Evolutionary conservation across 2,113 vertebrate genomes (phyloP).

Genomic region (Limnothrissa miodon): DNA sequence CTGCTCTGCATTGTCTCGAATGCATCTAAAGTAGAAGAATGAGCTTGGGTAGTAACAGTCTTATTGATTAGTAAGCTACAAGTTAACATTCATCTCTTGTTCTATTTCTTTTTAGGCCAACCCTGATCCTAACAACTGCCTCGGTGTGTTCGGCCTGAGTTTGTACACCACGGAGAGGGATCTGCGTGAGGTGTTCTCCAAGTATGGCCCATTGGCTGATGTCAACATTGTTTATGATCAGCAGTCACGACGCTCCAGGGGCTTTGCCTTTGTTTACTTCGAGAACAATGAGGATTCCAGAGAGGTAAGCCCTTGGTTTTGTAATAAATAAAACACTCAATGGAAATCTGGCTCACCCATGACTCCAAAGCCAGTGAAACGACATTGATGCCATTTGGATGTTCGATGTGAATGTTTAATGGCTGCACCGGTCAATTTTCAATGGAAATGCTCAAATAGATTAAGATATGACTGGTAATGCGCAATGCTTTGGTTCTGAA

Average conservation of each 20-base stretch:
- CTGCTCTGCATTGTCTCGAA: no score
- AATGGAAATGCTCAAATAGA: no score
- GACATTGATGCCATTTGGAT: no score
- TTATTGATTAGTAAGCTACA: neutral
- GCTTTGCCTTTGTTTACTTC: conserved; percentile 95
- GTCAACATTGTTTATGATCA: conserved; percentile 94
- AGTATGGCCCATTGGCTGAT: conserved; percentile 89
- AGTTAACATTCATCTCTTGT: neutral
- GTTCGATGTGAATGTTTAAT: no score
- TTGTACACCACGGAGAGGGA: conserved; percentile 94
- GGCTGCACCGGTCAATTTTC: no score
- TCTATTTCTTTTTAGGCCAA: conserved; percentile 76
- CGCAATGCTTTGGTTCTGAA: no score
- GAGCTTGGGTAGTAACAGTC: no score
- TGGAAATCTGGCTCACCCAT: no score
- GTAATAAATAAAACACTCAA: no score
- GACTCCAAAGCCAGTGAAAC: no score
- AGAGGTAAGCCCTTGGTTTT: conserved; percentile 69
- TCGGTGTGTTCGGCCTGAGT: conserved; percentile 95
- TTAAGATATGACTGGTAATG: no score
- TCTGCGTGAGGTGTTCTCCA: conserved; percentile 92
- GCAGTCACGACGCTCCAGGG: conserved; percentile 91
- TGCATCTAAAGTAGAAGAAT: no score
- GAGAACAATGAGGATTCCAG: conserved; percentile 89
- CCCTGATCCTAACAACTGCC: conserved; percentile 91